Evolutionary conservation across 2,888 invertebrate genomes (phyloP), one percentile per base, ranked within the genome.

Genomic region (Helicoverpa assulta): DNA sequence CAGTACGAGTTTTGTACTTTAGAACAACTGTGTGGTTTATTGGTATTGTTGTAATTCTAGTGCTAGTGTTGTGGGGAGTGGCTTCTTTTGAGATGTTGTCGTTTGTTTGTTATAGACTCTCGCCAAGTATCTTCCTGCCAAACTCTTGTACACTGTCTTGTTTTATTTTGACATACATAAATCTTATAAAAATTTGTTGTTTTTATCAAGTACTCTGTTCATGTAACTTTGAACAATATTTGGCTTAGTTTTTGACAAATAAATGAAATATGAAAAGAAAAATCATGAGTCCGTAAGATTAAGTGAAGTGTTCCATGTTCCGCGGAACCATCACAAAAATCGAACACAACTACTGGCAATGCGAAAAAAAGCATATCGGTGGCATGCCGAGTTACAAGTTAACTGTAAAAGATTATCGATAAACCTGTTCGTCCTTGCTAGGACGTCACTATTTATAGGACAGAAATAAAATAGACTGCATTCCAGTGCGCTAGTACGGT

Each of bases 351-450:
- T 5, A 61, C 12, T n/a, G 59, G 47, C 21, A 71, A 72, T 66
- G 16, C 51, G 33, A 62, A 62, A 26, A 29, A 43, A 67, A 72
- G 60, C 58, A 67, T 70, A 70, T 71, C 74, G 58, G 73, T 78
- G 59, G 71, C 33, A 64, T 63, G 56, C 26, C 73, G 56, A 73
- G 65, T 76, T 66, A 21, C 26, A 26, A 26, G 26, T 26, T 78
- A 81, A 83, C 77, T 78, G 83, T 79, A 74, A 77, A 73, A 56
- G 62, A 75, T 76, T 72, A 78, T 69, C 66, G 71, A 70, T 73
- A 72, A 81, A 80, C 83, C 69, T 40, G 76, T 67, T 66, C 76
- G 74, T 72, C 81, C 81, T 81, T 83, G 83, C 77, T 74, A 77
- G 83, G 81, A 75, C 76, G 58, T 16, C 43, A 69, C 56, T 78